These are phyloP conservation scores for Parapristionchus giblindavisi DNA, from an alignment of 2,888 invertebrate species.

Conservation along the genomic window DNA sequence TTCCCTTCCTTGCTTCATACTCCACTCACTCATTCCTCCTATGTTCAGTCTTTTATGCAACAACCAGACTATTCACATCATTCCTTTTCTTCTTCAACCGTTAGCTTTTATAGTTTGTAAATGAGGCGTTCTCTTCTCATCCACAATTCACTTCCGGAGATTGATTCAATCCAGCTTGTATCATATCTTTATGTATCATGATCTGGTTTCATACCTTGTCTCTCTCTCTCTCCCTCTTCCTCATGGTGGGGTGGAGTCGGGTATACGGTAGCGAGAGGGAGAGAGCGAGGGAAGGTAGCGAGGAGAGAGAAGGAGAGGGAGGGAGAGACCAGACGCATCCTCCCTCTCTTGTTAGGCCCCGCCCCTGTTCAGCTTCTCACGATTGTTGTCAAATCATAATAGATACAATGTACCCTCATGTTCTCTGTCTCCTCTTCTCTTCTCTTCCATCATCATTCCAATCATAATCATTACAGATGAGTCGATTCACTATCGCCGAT, in stretches of 20 bases:
- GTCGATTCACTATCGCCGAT: slow-evolving; percentile 53
- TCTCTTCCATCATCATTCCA: slow-evolving; percentile 24
- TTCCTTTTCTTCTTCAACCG: not conserved
- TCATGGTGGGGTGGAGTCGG: not conserved
- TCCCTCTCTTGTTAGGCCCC: not conserved
- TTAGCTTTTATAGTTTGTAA: slow-evolving; percentile 14
- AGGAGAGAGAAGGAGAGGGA: too few species aligned
- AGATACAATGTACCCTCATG: not conserved
- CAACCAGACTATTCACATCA: not conserved
- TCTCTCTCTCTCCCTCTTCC: not conserved
- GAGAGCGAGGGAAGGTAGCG: too few species aligned
- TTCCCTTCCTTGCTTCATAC: not conserved
- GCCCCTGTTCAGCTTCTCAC: not conserved
- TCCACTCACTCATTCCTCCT: not conserved
- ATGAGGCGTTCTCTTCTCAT: not conserved
- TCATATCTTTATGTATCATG: too few species aligned
- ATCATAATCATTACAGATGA: slow-evolving; percentile 40
- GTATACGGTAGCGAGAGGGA: slow-evolving; percentile 14
- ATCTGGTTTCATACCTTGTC: slow-evolving; percentile 6
- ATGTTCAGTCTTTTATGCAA: not conserved
- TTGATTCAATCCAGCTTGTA: not conserved
- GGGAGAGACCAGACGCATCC: too few species aligned
- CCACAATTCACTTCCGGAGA: not conserved
- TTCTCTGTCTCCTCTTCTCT: slow-evolving; percentile 23
- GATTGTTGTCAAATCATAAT: not conserved